Conservation (phyloP, 2,888 invertebrate species). For the Drosophila testacea region DNA sequence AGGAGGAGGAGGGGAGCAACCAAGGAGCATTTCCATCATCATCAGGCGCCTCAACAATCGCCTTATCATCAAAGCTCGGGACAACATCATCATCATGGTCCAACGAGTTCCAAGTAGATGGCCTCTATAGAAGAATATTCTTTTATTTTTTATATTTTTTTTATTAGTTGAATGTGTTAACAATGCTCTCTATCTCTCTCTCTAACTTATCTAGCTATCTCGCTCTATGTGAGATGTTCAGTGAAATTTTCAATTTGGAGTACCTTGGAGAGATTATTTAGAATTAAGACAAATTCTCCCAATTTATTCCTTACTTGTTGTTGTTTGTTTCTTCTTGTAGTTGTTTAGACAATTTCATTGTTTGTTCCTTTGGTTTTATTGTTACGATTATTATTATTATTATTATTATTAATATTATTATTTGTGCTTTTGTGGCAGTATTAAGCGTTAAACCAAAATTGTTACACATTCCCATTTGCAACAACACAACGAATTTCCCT, state of each 20-base stretch:
- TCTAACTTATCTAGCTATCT: slow-evolving; percentile 10
- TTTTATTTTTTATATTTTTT: background rate
- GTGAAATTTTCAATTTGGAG: background rate
- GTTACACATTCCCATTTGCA: slow-evolving; percentile 25
- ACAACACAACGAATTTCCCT: slow-evolving; percentile 13
- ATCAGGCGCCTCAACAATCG: slow-evolving; percentile 59
- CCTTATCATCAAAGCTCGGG: slow-evolving; percentile 58
- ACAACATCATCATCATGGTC: slow-evolving; percentile 40
- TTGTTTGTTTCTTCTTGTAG: slow-evolving; percentile 5
- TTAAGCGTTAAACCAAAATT: slow-evolving; percentile 73
- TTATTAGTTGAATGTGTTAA: slow-evolving; percentile 13
- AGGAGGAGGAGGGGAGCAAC: slow-evolving; percentile 3
- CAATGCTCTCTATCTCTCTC: slow-evolving; percentile 47
- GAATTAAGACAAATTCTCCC: slow-evolving; percentile 1
- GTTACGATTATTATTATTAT: slow-evolving; percentile 33
- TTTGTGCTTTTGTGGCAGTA: slow-evolving; percentile 54
- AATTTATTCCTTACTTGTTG: background rate
- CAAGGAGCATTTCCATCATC: slow-evolving; percentile 46
- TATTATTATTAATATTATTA: slow-evolving; percentile 27
- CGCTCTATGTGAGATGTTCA: slow-evolving; percentile 7
- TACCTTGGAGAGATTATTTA: slow-evolving; percentile 7
- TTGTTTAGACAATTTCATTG: slow-evolving; percentile 18
- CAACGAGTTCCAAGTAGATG: slow-evolving; percentile 53
- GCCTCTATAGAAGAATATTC: background rate
- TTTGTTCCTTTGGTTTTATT: slow-evolving; percentile 21